Evolutionary conservation across 1,140 invertebrate genomes (phyloP).

Genomic region (Microplitis demolitor): DNA sequence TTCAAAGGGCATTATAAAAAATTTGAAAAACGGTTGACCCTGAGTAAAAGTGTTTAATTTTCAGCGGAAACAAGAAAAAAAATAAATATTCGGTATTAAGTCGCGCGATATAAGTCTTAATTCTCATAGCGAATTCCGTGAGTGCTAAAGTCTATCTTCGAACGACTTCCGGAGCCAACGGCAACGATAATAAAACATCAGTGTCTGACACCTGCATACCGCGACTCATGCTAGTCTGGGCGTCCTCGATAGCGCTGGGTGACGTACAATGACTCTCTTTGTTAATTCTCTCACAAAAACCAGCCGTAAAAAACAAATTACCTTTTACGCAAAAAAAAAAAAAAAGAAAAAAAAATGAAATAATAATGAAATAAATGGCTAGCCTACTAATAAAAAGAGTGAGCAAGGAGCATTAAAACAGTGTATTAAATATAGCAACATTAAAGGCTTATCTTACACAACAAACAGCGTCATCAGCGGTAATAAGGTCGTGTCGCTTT

Average conservation of each 20-base stretch:
- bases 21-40: not conserved
- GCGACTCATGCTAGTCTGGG: not conserved
- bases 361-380: too few relatives aligned
- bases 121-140: too few relatives aligned
- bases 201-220: conserved; percentile 5
- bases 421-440: too few relatives aligned
- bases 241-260: not conserved
- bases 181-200: conserved; percentile 1
- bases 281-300: not conserved
- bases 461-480: not conserved
- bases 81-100: too few relatives aligned
- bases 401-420: too few relatives aligned
- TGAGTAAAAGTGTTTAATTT: too few relatives aligned
- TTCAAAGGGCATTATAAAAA: not conserved
- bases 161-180: not conserved
- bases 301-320: too few relatives aligned
- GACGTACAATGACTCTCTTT: not conserved
- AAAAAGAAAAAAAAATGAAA: too few relatives aligned
- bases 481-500: not conserved
- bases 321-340: too few relatives aligned
- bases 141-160: not conserved
- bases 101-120: too few relatives aligned
- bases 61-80: too few relatives aligned
- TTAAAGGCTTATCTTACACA: not conserved
- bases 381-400: too few relatives aligned